Base-by-base conservation (phyloP, 2,888 invertebrate species). In the Apamea epomidion region DNA sequence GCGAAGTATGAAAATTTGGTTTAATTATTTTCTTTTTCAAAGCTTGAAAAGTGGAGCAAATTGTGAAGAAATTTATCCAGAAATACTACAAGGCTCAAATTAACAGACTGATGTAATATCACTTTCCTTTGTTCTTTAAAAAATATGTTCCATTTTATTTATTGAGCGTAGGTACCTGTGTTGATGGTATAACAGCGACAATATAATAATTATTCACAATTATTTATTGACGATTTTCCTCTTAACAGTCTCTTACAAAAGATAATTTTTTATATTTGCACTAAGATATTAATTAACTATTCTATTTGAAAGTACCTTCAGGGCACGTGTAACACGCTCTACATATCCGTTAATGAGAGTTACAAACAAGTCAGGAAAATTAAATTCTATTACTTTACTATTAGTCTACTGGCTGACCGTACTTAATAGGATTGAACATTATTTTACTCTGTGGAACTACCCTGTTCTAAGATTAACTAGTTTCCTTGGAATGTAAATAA, bases 381-480 rank as follows among this genome's bases (percentile, higher is more conserved):
- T 37, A 3, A 51, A 51, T 60, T 48, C 0, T 32, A 29, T 78
- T n/a, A 45, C 8, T 45, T 81, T 37, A 18, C 8, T 45, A 25
- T 45, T 58, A n/a, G n/a, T 54, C n/a, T 78, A 67, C 65, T 58
- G 18, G 14, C 32, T 29, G 45, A 8, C 14, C 29, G 29, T 42
- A 37, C 58, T 18, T 69, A 58, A 69, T 54, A 76, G 62, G 54
- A 83, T 81, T 69, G 60, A 82, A 67, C 37, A 60, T 70, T 58
- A 18, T 65, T 70, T 71, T 60, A 54, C 8, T 84, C 45, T 29
- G 8, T 71, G 18, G 18, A 48, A 72, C 79, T 54, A 60, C 25
- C n/a, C 21, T 16, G 25, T 64, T 62, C 29, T 37, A 69, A 62
- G 45, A 83, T 77, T 62, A 83, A 83, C 45, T 83, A 83, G 84